Percentiles rank a stretch among this genome's conserved stretches.
Evolutionary conservation across 2,888 invertebrate species (phyloP).

Genomic region (Chrysina gloriosa): DNA sequence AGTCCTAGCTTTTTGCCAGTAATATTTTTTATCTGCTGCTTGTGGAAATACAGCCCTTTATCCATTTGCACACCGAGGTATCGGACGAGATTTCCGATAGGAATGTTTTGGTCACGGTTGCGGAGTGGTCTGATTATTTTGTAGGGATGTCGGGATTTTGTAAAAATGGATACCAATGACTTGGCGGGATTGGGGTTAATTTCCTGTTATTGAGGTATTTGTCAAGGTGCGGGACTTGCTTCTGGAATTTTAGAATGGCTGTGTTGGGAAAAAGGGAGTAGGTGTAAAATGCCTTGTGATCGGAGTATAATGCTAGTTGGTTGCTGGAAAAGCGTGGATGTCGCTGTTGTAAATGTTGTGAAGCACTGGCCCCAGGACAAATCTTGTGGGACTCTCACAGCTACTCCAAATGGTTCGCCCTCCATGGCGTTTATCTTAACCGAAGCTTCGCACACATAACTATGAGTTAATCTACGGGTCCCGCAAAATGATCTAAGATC

Average conservation of each 20-base stretch:
- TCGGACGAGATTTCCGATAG: too few relatives aligned
- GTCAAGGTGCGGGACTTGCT: too few relatives aligned
- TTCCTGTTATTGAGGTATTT: neutral
- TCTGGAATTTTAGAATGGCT: neutral
- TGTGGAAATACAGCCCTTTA: too few relatives aligned
- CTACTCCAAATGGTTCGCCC: constrained; percentile 40
- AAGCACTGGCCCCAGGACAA: constrained; percentile 48
- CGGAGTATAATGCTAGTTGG: constrained; percentile 18
- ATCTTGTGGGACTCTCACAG: constrained; percentile 55
- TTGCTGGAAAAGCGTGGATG: too few relatives aligned
- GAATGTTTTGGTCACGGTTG: too few relatives aligned
- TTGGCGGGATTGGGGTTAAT: neutral
- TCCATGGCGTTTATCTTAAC: constrained; percentile 46
- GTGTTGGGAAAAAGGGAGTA: neutral
- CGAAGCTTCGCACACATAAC: constrained; percentile 47
- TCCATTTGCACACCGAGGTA: too few relatives aligned
- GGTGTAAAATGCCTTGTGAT: neutral
- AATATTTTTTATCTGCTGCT: too few relatives aligned
- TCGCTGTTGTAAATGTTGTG: constrained; percentile 50
- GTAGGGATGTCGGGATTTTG: too few relatives aligned
- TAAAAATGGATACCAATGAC: neutral
- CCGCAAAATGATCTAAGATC: constrained; percentile 47
- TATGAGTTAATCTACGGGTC: constrained; percentile 50
- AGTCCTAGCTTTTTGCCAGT: too few relatives aligned
- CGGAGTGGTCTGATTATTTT: too few relatives aligned